A percentile compares a stretch with the other conserved stretches of the same genome.
Evolutionary conservation across 2,888 invertebrate genomes (phyloP).

Genomic region (Augiades crinisus): DNA sequence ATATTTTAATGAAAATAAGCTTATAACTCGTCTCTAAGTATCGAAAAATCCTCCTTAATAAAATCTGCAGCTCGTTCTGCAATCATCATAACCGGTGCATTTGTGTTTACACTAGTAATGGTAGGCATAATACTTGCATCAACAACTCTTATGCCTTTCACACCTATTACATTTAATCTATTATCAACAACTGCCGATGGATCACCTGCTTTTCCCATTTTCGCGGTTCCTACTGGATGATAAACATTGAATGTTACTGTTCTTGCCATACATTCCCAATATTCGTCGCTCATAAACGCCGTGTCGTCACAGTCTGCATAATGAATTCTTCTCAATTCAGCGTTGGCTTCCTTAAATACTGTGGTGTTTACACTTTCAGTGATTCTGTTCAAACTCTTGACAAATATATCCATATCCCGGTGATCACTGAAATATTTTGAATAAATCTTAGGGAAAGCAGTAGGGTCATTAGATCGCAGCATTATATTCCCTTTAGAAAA

Average conservation of each 20-base stretch:
- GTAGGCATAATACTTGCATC: conserved; percentile 74
- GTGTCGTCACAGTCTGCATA: conserved; percentile 55
- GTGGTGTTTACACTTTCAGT: conserved; percentile 57
- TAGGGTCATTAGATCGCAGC: conserved; percentile 49
- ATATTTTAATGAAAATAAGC: no score
- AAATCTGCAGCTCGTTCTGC: conserved; percentile 70
- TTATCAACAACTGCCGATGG: conserved; percentile 55
- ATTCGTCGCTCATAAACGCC: conserved; percentile 54
- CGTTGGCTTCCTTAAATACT: conserved; percentile 51
- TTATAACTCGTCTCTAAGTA: conserved; percentile 54
- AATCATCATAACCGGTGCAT: conserved; percentile 71
- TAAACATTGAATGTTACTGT: conserved; percentile 67
- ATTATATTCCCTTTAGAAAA: conserved; percentile 59
- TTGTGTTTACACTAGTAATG: conserved; percentile 66
- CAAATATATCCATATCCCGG: conserved; percentile 57
- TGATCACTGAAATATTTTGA: conserved; percentile 63
- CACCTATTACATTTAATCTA: conserved; percentile 52
- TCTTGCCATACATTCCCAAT: conserved; percentile 71
- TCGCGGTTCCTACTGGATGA: conserved; percentile 69
- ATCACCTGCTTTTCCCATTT: conserved; percentile 59
- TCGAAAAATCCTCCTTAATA: conserved; percentile 52
- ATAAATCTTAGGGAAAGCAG: conserved; percentile 61
- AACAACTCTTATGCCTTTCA: conserved; percentile 56
- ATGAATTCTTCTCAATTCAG: conserved; percentile 56
- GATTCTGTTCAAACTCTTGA: conserved; percentile 55